Evolutionary conservation across 2,888 invertebrate genomes (phyloP).

Genomic region (Celastrina argiolus): DNA sequence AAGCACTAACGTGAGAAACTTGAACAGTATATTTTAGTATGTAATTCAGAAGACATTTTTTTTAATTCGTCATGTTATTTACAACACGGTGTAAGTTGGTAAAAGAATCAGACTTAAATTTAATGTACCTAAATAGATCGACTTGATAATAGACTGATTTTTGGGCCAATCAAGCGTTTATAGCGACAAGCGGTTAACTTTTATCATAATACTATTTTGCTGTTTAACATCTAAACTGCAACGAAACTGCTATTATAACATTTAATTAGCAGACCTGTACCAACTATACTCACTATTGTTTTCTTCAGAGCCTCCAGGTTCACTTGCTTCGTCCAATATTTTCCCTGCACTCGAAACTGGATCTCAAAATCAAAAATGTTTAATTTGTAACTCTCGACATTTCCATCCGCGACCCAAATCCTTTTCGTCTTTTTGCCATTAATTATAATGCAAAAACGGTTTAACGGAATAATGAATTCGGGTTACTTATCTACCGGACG

Average conservation of each 20-base stretch:
- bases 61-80: too few relatives aligned
- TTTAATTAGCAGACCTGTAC: too few relatives aligned
- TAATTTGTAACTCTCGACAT: not conserved
- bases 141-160: too few relatives aligned
- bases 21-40: not conserved
- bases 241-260: too few relatives aligned
- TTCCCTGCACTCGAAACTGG: not conserved
- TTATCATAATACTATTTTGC: too few relatives aligned
- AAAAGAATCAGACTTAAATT: too few relatives aligned
- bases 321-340: not conserved
- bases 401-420: not conserved
- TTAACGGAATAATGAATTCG: conserved; percentile 4
- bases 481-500: conserved; percentile 1
- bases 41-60: not conserved
- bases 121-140: too few relatives aligned
- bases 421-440: not conserved
- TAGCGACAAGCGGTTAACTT: too few relatives aligned
- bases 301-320: not conserved
- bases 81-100: too few relatives aligned
- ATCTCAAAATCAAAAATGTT: not conserved
- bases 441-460: not conserved
- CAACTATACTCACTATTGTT: too few relatives aligned
- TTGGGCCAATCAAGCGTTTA: too few relatives aligned
- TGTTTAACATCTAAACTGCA: too few relatives aligned
- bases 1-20: not conserved